Base-by-base conservation (phyloP, 2,113 vertebrate species). In the Coracopsis vasa region DNA sequence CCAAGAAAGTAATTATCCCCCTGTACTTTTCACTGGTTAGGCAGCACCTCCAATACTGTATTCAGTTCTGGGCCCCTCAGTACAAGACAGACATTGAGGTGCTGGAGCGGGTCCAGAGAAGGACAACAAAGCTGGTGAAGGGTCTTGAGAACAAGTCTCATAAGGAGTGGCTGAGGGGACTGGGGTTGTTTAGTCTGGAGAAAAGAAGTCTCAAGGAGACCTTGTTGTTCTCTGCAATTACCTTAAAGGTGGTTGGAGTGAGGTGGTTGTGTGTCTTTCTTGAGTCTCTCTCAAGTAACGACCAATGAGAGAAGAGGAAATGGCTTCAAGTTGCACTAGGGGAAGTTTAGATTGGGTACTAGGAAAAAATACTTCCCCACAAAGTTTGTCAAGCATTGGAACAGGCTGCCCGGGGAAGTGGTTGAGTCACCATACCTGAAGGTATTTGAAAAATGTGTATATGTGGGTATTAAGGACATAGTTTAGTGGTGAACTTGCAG, bases 11-110 rank as follows among this genome's bases (percentile, higher is more conserved):
- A 17, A 31, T 8, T 7, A 11, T 19, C 5, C 11, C n/a, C 11
- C 28, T 50, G 27, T 71, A 25, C 8, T 71, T 17, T 18, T 14
- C 13, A 23, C 11, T 54, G 9, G 37, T 31, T 28, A 60, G 11
- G 3, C 24, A 28, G 13, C 33, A 31, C 5, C 19, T 80, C 0
- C 0, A 66, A 66, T 60, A 16, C 16, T 16, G 4, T 13, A 4
- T 25, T 39, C 1, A 1, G 13, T 39, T 45, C 20, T 0, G 1
- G 6, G 25, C 65, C 13, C 6, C 21, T 35, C 58, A 18, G 11
- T 44, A 5, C 6, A 53, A 17, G 44, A 45, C 65, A 37, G 23
- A 35, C 9, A 27, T 5, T 25, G 29, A 79, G 9, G 8, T 20
- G 13, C 13, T 29, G 12, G 28, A 58, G 31, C 18, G 3, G 16